Conservation (phyloP, 2,797 vertebrate genomes). For the Hippocampus kuda region DNA sequence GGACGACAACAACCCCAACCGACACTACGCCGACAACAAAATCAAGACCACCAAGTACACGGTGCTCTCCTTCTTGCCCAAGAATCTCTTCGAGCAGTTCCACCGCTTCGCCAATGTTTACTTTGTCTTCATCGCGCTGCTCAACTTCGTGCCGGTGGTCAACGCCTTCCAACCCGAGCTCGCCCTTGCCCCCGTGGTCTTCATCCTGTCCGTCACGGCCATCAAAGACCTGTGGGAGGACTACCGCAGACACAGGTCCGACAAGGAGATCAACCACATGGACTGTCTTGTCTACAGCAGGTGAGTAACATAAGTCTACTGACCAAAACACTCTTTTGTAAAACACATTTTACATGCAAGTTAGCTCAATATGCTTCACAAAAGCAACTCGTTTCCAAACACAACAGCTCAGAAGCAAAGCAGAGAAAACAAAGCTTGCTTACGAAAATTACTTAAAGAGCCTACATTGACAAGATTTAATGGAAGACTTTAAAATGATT, state of each 20-base stretch:
- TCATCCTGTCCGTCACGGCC: conserved; percentile 90
- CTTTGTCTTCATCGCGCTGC: conserved; percentile 91
- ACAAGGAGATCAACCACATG: conserved; percentile 93
- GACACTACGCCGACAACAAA: conserved; percentile 75
- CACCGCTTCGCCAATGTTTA: conserved; percentile 94
- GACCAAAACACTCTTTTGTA: background rate
- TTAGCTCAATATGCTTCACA: no score
- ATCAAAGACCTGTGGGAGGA: conserved; percentile 97
- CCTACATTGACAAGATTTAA: no score
- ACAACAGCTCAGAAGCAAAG: no score
- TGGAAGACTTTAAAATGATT: no score
- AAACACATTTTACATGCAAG: no score
- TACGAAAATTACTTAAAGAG: no score
- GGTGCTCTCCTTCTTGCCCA: conserved; percentile 86
- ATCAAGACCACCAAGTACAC: conserved; percentile 97
- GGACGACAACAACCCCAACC: conserved; percentile 64
- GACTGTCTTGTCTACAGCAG: conserved; percentile 90
- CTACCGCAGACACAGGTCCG: conserved; percentile 86
- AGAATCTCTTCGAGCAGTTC: conserved; percentile 96
- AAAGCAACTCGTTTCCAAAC: no score
- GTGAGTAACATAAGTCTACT: conserved; percentile 52
- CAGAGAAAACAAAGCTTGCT: no score
- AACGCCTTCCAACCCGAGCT: conserved; percentile 92
- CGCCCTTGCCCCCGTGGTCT: conserved; percentile 87
- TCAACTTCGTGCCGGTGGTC: conserved; percentile 88